Percentiles rank a stretch among this genome's conserved stretches.
Evolutionary conservation across 1,140 invertebrate genomes (phyloP).

Genomic region (Yoshiicerus persimilis): DNA sequence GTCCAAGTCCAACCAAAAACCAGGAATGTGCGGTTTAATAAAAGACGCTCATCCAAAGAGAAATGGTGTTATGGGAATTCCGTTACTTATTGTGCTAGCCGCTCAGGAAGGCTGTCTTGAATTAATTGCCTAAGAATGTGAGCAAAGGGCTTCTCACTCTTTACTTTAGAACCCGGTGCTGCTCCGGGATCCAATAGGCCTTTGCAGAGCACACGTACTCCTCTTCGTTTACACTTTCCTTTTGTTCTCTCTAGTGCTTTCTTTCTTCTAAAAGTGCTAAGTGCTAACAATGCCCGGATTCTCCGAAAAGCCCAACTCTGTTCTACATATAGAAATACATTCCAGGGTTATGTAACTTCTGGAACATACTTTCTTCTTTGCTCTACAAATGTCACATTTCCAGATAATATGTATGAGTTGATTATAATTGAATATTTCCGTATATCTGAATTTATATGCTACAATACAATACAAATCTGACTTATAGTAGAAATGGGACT

Average conservation of each 20-base stretch:
- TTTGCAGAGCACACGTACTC: background rate
- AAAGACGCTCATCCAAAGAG: constrained; percentile 15
- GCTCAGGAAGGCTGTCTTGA: constrained; percentile 17
- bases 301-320: background rate
- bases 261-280: background rate
- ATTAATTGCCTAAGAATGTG: constrained; percentile 20
- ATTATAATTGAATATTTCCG: too few species aligned
- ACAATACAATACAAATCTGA: too few species aligned
- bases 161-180: background rate
- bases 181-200: background rate
- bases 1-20: background rate
- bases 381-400: background rate
- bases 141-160: constrained; percentile 2
- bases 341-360: background rate
- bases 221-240: background rate
- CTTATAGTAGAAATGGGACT: too few species aligned
- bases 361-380: background rate
- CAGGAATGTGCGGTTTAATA: constrained; percentile 16
- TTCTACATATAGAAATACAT: background rate
- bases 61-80: constrained; percentile 22
- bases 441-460: too few species aligned
- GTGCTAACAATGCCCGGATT: background rate
- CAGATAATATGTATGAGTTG: background rate
- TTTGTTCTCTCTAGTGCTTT: background rate
- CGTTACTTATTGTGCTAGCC: constrained; percentile 21